Conservation (phyloP, 2,888 invertebrate genomes). For the Elgonia sp. region DNA sequence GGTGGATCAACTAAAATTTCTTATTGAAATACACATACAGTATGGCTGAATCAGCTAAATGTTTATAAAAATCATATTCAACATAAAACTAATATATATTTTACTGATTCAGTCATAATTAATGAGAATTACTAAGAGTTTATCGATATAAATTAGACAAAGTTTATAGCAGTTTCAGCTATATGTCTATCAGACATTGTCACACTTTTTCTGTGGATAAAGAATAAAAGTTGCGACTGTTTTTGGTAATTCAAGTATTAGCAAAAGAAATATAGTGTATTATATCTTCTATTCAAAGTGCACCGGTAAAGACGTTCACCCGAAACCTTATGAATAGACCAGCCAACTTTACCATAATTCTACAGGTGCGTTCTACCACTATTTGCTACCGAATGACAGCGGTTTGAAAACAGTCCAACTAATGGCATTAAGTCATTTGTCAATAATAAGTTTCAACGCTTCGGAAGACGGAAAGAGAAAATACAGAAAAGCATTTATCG, state of each 20-base stretch:
- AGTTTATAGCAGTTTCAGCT: too few species aligned
- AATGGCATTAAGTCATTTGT: constrained; percentile 47
- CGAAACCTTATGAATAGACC: constrained; percentile 46
- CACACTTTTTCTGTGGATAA: background rate
- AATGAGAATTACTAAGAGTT: too few species aligned
- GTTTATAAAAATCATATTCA: too few species aligned
- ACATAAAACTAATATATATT: too few species aligned
- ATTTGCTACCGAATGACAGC: constrained; percentile 15
- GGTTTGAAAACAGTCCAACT: constrained; percentile 28
- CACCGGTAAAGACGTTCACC: constrained; percentile 43
- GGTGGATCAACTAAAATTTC: background rate
- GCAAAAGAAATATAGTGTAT: background rate
- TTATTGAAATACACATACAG: too few species aligned
- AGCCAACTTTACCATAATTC: constrained; percentile 31
- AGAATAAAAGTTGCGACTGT: too few species aligned
- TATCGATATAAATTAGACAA: too few species aligned
- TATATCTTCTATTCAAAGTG: background rate
- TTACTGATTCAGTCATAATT: too few species aligned
- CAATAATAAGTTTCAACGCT: constrained; percentile 27
- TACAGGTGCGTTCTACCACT: constrained; percentile 8
- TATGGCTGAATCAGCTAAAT: too few species aligned
- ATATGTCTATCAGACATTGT: too few species aligned
- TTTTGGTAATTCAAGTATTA: background rate
- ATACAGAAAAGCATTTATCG: too few species aligned
- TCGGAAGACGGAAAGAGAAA: background rate